Evolutionary conservation across 2,888 invertebrate genomes (phyloP).

Genomic region (Actias luna): DNA sequence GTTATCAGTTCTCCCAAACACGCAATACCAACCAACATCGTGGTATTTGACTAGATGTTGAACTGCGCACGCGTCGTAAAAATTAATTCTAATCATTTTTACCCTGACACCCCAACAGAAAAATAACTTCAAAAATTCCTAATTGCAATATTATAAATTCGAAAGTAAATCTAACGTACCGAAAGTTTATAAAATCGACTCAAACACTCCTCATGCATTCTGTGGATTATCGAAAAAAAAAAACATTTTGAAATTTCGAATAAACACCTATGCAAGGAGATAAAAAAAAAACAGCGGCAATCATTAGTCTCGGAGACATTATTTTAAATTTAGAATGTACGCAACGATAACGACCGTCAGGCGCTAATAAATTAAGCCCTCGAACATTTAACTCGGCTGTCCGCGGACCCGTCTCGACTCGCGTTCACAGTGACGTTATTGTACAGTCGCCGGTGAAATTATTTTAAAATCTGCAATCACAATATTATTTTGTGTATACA

Average conservation of each 20-base stretch:
- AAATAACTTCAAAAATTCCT: too few species aligned
- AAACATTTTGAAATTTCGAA: neutral
- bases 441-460: neutral
- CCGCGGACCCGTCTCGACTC: slow-evolving; percentile 23
- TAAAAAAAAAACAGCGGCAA: slow-evolving; percentile 29
- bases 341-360: slow-evolving; percentile 36
- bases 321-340: slow-evolving; percentile 43
- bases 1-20: too few species aligned
- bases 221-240: too few species aligned
- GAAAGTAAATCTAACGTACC: too few species aligned
- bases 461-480: neutral
- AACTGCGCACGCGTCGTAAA: too few species aligned
- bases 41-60: too few species aligned
- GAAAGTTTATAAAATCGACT: too few species aligned
- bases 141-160: too few species aligned
- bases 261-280: slow-evolving; percentile 17
- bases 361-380: slow-evolving; percentile 55
- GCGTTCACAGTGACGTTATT: slow-evolving; percentile 1
- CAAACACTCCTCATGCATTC: too few species aligned
- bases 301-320: slow-evolving; percentile 35
- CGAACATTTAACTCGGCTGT: slow-evolving; percentile 49
- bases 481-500: neutral
- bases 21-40: too few species aligned
- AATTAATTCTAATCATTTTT: too few species aligned
- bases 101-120: too few species aligned